Percentiles rank a stretch among this genome's conserved stretches.
Conservation (phyloP, 2,888 invertebrate species). For the Pseudoips prasinana region DNA sequence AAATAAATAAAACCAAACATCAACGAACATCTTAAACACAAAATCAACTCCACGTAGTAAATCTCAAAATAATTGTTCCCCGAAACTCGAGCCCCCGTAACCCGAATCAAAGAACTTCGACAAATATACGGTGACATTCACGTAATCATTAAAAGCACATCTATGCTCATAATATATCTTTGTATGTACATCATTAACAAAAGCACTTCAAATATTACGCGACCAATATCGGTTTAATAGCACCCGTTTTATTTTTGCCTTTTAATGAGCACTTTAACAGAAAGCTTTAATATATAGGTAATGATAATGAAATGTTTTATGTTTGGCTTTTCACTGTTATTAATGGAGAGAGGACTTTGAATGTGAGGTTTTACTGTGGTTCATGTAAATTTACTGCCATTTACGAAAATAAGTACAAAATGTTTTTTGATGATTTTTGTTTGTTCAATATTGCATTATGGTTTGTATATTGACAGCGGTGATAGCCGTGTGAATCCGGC, state of each 20-base stretch:
- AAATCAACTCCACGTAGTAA: background rate
- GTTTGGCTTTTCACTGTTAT: conserved; percentile 11
- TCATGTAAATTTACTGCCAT: too few relatives aligned
- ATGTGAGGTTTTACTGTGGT: conserved; percentile 16
- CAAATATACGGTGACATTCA: conserved; percentile 16
- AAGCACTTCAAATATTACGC: conserved; percentile 49
- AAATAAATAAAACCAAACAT: too few relatives aligned
- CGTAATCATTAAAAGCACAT: conserved; percentile 29
- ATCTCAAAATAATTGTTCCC: conserved; percentile 3
- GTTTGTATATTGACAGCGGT: too few relatives aligned
- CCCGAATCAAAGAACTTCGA: conserved; percentile 9
- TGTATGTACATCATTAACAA: conserved; percentile 49
- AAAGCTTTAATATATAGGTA: conserved; percentile 38
- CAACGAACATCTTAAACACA: too few relatives aligned
- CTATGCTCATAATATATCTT: conserved; percentile 9
- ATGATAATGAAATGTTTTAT: conserved; percentile 19
- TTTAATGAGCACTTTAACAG: conserved; percentile 62
- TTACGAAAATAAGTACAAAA: too few relatives aligned
- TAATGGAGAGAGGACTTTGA: conserved; percentile 11
- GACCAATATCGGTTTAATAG: conserved; percentile 45
- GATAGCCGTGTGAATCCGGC: too few relatives aligned
- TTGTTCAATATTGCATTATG: too few relatives aligned
- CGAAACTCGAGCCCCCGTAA: background rate
- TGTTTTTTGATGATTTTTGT: too few relatives aligned
- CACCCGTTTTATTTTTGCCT: conserved; percentile 46